Evolutionary conservation across 2,888 invertebrate genomes (phyloP).

Genomic region (Isoperla grammatica): DNA sequence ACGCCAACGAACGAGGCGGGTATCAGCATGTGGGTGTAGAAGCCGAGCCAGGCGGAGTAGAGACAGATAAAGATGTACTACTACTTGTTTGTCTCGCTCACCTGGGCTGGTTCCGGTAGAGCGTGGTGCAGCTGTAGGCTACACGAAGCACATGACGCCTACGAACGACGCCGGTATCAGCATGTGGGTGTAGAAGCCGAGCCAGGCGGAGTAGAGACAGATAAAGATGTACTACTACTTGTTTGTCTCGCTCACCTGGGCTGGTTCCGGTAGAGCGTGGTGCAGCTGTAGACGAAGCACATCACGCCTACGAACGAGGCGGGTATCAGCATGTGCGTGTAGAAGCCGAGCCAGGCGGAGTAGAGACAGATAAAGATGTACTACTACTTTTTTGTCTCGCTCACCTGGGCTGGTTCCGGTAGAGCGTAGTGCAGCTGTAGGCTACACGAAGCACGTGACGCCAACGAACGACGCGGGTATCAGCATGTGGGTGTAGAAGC

Average conservation of each 20-base stretch:
- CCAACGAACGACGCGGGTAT: constrained; percentile 79
- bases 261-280: constrained; percentile 55
- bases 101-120: constrained; percentile 61
- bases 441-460: constrained; percentile 72
- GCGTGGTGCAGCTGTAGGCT: constrained; percentile 65
- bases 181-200: constrained; percentile 91
- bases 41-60: constrained; percentile 44
- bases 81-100: no score
- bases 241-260: constrained; percentile 57
- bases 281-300: constrained; percentile 72
- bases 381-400: no score
- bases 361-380: constrained; percentile 71
- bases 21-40: constrained; percentile 87
- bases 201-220: no score
- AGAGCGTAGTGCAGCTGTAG: constrained; percentile 63
- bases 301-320: constrained; percentile 74
- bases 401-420: constrained; percentile 63
- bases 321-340: constrained; percentile 85
- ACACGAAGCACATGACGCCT: constrained; percentile 75
- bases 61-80: no score
- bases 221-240: no score
- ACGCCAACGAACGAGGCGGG: constrained; percentile 77
- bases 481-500: constrained; percentile 88
- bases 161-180: constrained; percentile 78
- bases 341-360: constrained; percentile 49